Base-by-base conservation (phyloP, 2,113 vertebrate species). In the Struthidea cinerea region DNA sequence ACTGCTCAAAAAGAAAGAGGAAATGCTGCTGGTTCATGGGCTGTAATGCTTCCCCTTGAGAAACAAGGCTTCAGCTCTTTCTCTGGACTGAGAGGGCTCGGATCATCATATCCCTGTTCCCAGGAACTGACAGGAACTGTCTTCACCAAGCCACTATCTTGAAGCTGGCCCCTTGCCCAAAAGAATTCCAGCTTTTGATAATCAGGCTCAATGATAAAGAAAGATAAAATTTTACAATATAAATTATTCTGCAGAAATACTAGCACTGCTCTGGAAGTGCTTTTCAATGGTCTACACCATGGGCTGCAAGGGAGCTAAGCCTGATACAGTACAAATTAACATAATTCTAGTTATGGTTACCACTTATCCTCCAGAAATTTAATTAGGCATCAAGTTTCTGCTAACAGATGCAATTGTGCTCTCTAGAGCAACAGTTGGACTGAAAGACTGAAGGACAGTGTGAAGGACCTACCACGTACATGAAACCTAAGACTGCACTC, bases 401-500 rank as follows among this genome's bases (percentile, higher is more conserved):
- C 39, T 65, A 42, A 70, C n/a, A 87, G 61, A 74, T 23, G 11
- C 21, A 87, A 68, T 7, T 80, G 46, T 71, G 33, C 41, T 87
- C 82, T 44, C 13, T 3, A 61, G n/a, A 82, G 28, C 50, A 92
- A 81, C 32, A 88, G 46, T 4, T 60, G 33, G 52, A 82, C 21
- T n/a, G 52, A 56, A 84, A 22, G 35, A 65, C 27, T 79, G 27
- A 74, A 80, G 28, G 26, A 26, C 39, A 67, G 42, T 10, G 9
- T 28, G 60, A 77, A 88, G 64, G 30, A 65, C 14, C 23, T 63
- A 61, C 35, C 37, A 63, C 0, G 0, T 16, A 86, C 55, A 26
- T 13, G 24, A 76, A 56, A 70, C 42, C 81, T 24, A 82, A 59
- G 92, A 96, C 52, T 47, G 39, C 74, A 93, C 97, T 97, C 92